A percentile compares a stretch with the other conserved stretches of the same genome.
Evolutionary conservation across 2,797 vertebrate species (phyloP).

Genomic region (Anisognathus igniventris): DNA sequence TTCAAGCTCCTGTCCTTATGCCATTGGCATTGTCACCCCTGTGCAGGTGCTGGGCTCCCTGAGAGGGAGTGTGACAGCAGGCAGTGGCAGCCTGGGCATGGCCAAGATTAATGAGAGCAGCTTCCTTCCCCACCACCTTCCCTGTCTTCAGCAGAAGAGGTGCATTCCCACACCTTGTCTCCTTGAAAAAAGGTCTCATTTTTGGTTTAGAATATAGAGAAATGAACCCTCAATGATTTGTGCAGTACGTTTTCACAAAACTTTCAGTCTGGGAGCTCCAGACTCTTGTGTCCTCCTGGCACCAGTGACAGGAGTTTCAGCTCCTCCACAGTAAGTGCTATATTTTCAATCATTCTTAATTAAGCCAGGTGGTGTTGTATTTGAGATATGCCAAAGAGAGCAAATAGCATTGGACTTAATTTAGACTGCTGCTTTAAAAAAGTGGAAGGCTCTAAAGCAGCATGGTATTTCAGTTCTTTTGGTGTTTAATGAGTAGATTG

Average conservation of each 20-base stretch:
- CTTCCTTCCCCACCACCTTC: not conserved
- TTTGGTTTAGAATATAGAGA: not conserved
- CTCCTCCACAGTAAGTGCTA: accelerated
- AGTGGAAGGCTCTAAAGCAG: not conserved
- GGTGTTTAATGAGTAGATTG: not conserved
- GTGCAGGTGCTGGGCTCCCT: not conserved
- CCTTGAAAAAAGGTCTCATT: not conserved
- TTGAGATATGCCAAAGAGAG: not conserved
- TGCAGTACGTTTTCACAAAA: not conserved
- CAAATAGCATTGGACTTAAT: not conserved
- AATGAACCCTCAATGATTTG: not conserved
- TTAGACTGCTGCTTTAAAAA: not conserved
- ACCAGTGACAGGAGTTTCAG: not conserved
- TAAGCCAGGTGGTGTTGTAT: not conserved
- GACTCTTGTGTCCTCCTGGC: not conserved
- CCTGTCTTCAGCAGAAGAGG: not conserved
- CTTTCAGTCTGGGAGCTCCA: not conserved
- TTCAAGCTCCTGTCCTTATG: not conserved
- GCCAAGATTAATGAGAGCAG: not conserved
- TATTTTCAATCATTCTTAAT: not conserved
- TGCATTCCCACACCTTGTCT: not conserved
- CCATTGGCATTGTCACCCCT: not conserved
- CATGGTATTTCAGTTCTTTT: not conserved
- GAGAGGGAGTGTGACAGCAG: not conserved
- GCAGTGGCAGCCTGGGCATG: not conserved